Base-by-base conservation (phyloP, 1,140 invertebrate genomes). In the Spodoptera litura region DNA sequence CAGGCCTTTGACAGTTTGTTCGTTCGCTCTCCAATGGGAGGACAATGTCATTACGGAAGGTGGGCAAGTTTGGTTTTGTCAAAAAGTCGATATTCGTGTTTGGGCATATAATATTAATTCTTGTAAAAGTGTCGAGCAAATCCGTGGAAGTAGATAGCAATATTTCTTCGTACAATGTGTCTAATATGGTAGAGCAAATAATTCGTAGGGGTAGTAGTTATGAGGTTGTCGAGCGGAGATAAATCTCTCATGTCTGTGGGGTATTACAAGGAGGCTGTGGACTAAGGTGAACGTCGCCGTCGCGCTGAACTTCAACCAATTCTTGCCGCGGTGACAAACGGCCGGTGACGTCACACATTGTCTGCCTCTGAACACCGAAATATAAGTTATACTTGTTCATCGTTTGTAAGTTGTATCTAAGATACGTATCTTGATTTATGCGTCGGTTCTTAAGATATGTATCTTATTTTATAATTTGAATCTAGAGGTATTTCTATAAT, bases 171-270 rank as follows among this genome's bases (percentile, higher is more conserved):
- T 53, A 52, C 25, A 38, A 35, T 51, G 27, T 53, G 73, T 76
- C 49, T 4, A 10, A 52, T 44, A 53, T 70, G 25, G 58, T 64
- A 76, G 56, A 76, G 73, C 20, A 64, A 76, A 76, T 76, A 76
- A 62, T 64, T 64, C 59, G 13, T 64, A 35, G 13, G 27, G 61
- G 20, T 13, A 78, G 61, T 59, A 68, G 49, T 72, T 78, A 78
- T 73, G 59, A 78, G 59, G 20, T 31, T 55, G 51, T 73, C 25
- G 51, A 52, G 68, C 51, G 31, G 3, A 73, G 52, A 79, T 79
- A 79, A 68, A 79, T 79, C 78, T 66, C 55, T 55, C 55, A 5
- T 35, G 25, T 78, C 76, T 68, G 13, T 52, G 31, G 27, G 55
- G 49, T 66, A 73, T 64, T 73, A 78, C 68, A 72, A 76, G 77